Evolutionary conservation across 2,888 invertebrate species (phyloP).

Genomic region (Drosophila parthenogenetica): DNA sequence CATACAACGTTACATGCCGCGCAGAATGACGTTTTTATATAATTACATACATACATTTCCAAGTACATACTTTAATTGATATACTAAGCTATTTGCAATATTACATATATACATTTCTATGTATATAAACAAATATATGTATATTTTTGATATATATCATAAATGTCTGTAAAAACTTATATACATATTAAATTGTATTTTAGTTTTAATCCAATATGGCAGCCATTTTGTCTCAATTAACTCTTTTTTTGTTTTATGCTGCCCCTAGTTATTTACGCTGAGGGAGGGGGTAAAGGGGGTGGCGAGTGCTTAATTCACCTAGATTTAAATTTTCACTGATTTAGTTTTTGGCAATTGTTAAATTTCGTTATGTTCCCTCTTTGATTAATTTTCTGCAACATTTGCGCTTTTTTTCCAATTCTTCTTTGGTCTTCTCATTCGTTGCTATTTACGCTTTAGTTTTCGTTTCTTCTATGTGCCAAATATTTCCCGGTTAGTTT

Average conservation of each 20-base stretch:
- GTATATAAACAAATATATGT: constrained; percentile 30
- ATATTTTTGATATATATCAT: constrained; percentile 35
- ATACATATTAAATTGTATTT: constrained; percentile 75
- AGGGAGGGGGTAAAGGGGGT: not conserved
- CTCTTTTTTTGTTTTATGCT: constrained; percentile 57
- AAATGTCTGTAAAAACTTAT: constrained; percentile 37
- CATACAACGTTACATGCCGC: constrained; percentile 29
- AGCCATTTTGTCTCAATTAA: constrained; percentile 80
- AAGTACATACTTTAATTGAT: constrained; percentile 35
- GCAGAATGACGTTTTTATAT: constrained; percentile 36
- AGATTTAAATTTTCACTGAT: constrained; percentile 64
- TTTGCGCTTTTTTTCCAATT: constrained; percentile 52
- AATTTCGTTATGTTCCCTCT: constrained; percentile 35
- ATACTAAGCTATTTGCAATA: constrained; percentile 39
- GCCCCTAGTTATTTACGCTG: constrained; percentile 11
- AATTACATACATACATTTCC: constrained; percentile 28
- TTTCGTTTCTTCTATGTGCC: constrained; percentile 61
- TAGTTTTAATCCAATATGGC: constrained; percentile 83
- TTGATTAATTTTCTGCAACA: constrained; percentile 53
- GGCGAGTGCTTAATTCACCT: constrained; percentile 61
- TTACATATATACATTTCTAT: constrained; percentile 35
- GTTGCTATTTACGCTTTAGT: constrained; percentile 64
- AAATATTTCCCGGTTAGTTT: constrained; percentile 66
- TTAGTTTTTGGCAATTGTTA: constrained; percentile 54
- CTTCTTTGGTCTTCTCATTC: constrained; percentile 60